phyloP scores from a whole-genome alignment of 2,113 vertebrate species.

The Geococcyx californianus region DNA sequence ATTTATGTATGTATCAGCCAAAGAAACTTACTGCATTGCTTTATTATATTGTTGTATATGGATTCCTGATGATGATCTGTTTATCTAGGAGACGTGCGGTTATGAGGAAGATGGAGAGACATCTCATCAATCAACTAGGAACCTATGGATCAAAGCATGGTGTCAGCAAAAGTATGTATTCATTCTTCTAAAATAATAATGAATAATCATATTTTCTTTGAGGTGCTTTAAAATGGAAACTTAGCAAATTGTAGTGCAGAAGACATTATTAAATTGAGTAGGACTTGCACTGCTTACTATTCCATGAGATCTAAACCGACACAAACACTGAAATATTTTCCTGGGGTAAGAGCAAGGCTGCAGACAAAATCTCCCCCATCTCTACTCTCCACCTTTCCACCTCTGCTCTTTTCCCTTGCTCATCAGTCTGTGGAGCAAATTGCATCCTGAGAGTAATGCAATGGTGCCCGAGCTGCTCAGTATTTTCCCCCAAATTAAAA shows the following conservation, averaged over 20 bases:
- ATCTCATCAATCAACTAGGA: neutral
- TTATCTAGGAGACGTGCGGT: neutral
- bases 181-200: neutral
- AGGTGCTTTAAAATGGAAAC: constrained; percentile 6
- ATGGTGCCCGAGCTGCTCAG: neutral
- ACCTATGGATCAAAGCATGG: neutral
- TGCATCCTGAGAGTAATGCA: neutral
- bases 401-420: neutral
- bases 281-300: neutral
- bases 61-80: neutral
- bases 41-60: neutral
- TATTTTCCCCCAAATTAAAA: constrained; percentile 39
- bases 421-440: neutral
- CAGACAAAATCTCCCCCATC: neutral
- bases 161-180: neutral
- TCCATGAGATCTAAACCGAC: constrained; percentile 12
- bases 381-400: neutral
- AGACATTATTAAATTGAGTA: neutral
- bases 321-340: constrained; percentile 16
- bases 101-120: neutral
- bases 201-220: constrained; percentile 12
- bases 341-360: neutral
- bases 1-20: neutral
- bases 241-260: neutral
- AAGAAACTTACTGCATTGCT: neutral